Evolutionary conservation across 2,797 vertebrate species (phyloP).

Genomic region (Thripadectes ignobilis): DNA sequence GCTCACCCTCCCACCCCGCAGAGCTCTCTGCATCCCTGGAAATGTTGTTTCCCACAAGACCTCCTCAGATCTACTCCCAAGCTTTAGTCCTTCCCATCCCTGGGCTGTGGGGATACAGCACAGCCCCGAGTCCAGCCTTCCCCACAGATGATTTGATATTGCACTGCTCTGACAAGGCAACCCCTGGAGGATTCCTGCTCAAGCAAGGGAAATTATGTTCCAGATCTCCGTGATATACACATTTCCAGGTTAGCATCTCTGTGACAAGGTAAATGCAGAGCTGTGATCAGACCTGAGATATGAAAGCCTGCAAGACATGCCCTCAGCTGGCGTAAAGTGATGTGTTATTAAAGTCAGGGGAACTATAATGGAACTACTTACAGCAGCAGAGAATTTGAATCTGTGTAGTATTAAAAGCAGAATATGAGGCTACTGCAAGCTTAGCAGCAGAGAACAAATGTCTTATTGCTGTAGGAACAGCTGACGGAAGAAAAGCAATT

Average conservation of each 20-base stretch:
- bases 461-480: not conserved
- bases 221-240: conserved; percentile 39
- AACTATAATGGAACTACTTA: not conserved
- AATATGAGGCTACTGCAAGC: not conserved
- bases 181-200: conserved; percentile 48
- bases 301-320: not conserved
- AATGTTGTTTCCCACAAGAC: not conserved
- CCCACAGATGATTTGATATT: conserved; percentile 53
- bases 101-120: not conserved
- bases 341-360: conserved; percentile 5
- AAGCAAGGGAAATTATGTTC: conserved; percentile 53
- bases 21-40: not conserved
- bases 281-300: conserved; percentile 22
- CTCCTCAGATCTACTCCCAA: not conserved
- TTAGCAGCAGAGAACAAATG: not conserved
- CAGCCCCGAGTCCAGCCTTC: not conserved
- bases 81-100: not conserved
- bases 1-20: not conserved
- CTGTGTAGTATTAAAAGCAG: not conserved
- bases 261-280: conserved; percentile 19
- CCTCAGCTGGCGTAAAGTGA: conserved; percentile 5
- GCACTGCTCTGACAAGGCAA: conserved; percentile 54
- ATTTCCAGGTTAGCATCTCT: conserved; percentile 35
- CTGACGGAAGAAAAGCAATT: not conserved
- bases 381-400: not conserved